Percentiles rank a stretch among this genome's conserved stretches.
These are phyloP conservation scores for Ischnus inquisitorius DNA, from an alignment of 2,888 invertebrate genomes.

Conservation along the genomic window DNA sequence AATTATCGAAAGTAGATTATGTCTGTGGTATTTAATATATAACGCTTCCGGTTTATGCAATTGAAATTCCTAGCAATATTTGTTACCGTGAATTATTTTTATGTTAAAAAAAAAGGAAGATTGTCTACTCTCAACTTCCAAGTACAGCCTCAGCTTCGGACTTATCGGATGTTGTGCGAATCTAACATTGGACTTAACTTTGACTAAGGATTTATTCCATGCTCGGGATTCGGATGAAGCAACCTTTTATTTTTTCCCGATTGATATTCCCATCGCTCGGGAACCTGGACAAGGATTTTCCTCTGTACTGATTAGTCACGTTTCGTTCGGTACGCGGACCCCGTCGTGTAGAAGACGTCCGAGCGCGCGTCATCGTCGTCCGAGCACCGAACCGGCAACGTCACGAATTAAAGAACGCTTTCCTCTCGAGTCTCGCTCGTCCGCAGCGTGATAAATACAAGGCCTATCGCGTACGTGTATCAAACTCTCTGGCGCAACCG, in stretches of 20 bases:
- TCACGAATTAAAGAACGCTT: conserved; percentile 52
- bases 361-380: conserved; percentile 38
- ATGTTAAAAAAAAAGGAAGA: too few relatives aligned
- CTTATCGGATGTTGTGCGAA: too few relatives aligned
- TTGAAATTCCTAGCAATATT: too few relatives aligned
- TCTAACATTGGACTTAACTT: too few relatives aligned
- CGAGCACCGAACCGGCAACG: conserved; percentile 38
- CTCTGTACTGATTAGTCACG: background rate
- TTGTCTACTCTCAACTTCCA: too few relatives aligned
- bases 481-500: conserved; percentile 31
- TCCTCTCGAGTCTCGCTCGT: background rate
- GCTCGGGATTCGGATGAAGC: background rate
- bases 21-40: too few relatives aligned
- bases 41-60: too few relatives aligned
- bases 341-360: conserved; percentile 3
- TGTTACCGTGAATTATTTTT: too few relatives aligned
- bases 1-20: too few relatives aligned
- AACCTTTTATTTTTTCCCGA: conserved; percentile 16
- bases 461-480: background rate
- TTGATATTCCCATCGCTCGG: background rate
- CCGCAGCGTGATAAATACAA: background rate
- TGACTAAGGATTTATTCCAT: too few relatives aligned
- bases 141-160: too few relatives aligned
- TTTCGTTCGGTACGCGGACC: background rate
- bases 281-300: background rate